Evolutionary conservation across 2,888 invertebrate species (phyloP).

Genomic region (Cheilosia urbana): DNA sequence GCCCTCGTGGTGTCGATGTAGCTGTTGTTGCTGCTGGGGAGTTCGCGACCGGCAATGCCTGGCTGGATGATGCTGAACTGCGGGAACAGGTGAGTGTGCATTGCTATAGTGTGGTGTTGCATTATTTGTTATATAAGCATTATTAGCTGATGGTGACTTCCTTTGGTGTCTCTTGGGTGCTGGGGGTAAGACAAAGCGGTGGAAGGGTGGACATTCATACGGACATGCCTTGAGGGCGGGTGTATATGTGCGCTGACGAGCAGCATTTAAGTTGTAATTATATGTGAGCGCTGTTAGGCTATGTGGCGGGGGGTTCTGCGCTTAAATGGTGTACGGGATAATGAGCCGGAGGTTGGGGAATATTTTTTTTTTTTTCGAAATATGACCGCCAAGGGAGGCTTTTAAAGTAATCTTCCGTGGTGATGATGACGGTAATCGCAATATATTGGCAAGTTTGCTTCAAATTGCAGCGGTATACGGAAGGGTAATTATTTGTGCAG

Average conservation of each 20-base stretch:
- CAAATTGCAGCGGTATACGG: not conserved
- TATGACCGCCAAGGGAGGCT: constrained; percentile 5
- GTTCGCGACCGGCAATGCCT: constrained; percentile 91
- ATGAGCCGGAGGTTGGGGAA: constrained; percentile 22
- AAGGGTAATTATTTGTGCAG: not conserved
- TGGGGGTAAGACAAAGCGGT: not conserved
- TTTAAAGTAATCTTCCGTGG: not conserved
- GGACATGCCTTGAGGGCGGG: not conserved
- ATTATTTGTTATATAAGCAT: constrained; percentile 65
- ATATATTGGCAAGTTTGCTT: constrained; percentile 13
- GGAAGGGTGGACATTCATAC: not conserved
- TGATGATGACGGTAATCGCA: constrained; percentile 8
- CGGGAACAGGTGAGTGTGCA: constrained; percentile 85
- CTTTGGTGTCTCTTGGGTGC: constrained; percentile 4
- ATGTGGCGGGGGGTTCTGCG: not conserved
- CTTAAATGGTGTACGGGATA: constrained; percentile 20
- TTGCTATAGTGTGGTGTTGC: constrained; percentile 23
- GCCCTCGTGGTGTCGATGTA: constrained; percentile 92
- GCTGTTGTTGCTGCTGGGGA: constrained; percentile 94
- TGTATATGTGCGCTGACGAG: not conserved
- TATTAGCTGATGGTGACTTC: constrained; percentile 47
- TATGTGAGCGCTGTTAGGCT: constrained; percentile 11
- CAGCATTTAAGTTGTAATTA: constrained; percentile 36
- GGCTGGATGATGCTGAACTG: constrained; percentile 89
- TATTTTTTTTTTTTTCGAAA: constrained; percentile 26